Evolutionary conservation across 2,888 invertebrate species (phyloP).

Genomic region (Synergus japonicus): DNA sequence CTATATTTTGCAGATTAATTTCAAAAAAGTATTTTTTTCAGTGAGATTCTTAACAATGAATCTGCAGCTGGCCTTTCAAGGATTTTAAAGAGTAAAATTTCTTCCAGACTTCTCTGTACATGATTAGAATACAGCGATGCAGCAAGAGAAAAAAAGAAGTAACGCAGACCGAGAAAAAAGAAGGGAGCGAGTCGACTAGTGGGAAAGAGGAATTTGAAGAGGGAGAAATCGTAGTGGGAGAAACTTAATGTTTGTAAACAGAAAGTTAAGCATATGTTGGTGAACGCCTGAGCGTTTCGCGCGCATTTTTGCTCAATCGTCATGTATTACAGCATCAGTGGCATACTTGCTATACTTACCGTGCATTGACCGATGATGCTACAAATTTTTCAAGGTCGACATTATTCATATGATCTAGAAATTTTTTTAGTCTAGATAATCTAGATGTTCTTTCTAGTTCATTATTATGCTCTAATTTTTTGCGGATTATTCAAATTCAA

Average conservation of each 20-base stretch:
- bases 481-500: not conserved
- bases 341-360: not conserved
- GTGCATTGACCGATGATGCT: slow-evolving; percentile 11
- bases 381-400: slow-evolving; percentile 11
- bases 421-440: not conserved
- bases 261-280: slow-evolving; percentile 59
- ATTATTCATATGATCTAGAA: not conserved
- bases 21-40: not conserved
- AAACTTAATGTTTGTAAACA: slow-evolving; percentile 70
- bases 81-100: not conserved
- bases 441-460: not conserved
- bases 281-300: slow-evolving; percentile 5
- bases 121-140: not conserved
- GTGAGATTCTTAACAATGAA: not conserved
- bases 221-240: slow-evolving; percentile 46
- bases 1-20: not conserved
- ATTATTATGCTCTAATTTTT: not conserved
- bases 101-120: not conserved
- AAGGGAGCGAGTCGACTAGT: slow-evolving; percentile 46
- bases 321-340: slow-evolving; percentile 4
- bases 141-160: not conserved
- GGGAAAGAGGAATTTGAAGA: slow-evolving; percentile 44
- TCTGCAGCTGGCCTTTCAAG: not conserved
- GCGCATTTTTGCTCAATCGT: slow-evolving; percentile 13
- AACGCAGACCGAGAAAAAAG: slow-evolving; percentile 47